Evolutionary conservation across 2,888 invertebrate genomes (phyloP).

Genomic region (Macrophya alboannulata): DNA sequence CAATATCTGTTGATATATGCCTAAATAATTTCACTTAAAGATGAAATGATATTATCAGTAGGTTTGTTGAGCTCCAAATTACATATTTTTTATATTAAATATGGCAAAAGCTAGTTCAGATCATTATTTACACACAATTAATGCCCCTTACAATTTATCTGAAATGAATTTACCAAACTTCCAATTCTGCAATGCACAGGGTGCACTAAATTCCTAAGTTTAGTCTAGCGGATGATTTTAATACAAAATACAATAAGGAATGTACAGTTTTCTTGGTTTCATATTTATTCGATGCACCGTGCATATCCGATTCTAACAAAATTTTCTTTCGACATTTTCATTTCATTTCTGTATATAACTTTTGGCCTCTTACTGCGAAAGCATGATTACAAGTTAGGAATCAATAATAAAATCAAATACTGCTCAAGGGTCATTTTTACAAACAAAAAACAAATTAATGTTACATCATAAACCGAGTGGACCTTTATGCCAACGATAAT

Average conservation of each 20-base stretch:
- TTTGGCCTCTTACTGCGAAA: not conserved
- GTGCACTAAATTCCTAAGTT: constrained; percentile 15
- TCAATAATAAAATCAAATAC: not conserved
- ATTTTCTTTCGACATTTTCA: not conserved
- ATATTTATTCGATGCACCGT: not conserved
- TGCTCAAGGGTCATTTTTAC: not conserved
- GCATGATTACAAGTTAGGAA: not conserved
- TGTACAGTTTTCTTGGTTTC: constrained; percentile 3
- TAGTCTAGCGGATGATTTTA: constrained; percentile 18
- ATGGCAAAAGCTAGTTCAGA: constrained; percentile 1
- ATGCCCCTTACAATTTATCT: constrained; percentile 23
- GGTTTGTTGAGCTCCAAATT: constrained; percentile 23
- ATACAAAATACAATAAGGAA: not conserved
- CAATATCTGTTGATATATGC: constrained; percentile 3
- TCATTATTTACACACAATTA: constrained; percentile 23
- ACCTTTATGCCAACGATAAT: not conserved
- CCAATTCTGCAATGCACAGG: not conserved
- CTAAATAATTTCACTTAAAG: constrained; percentile 17
- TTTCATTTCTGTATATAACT: constrained; percentile 15
- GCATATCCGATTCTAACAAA: not conserved
- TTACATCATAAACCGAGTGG: not conserved
- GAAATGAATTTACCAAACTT: constrained; percentile 36
- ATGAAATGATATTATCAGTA: constrained; percentile 1
- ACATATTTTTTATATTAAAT: constrained; percentile 48
- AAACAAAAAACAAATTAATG: not conserved